These are phyloP conservation scores for Pseudomyrmex gracilis DNA, from an alignment of 1,140 invertebrate species.

Conservation along the genomic window DNA sequence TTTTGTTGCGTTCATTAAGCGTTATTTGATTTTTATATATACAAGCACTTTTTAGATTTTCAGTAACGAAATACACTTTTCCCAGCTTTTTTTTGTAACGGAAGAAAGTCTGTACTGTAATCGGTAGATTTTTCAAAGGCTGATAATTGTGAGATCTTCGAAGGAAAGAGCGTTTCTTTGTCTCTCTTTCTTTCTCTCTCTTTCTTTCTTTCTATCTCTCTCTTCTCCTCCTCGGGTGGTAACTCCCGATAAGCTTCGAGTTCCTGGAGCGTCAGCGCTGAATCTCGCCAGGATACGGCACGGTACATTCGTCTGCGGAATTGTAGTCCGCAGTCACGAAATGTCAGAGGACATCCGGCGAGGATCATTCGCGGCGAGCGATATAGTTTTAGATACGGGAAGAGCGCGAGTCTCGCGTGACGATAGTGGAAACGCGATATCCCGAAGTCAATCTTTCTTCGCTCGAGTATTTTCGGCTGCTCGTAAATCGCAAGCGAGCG, in stretches of 20 bases:
- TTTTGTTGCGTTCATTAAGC: not conserved
- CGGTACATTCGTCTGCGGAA: slow-evolving; percentile 11
- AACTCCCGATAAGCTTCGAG: slow-evolving; percentile 1
- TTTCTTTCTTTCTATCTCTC: too few relatives aligned
- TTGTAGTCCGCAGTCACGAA: slow-evolving; percentile 75
- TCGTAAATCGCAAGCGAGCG: slow-evolving; percentile 52
- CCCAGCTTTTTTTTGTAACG: not conserved
- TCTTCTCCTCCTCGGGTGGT: too few relatives aligned
- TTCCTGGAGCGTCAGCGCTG: slow-evolving; percentile 31
- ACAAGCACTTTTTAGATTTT: not conserved
- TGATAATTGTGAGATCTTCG: not conserved
- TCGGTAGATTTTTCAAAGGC: not conserved
- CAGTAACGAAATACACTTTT: not conserved
- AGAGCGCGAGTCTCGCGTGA: slow-evolving; percentile 67
- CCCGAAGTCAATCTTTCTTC: slow-evolving; percentile 41
- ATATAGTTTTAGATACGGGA: slow-evolving; percentile 58
- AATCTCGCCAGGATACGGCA: not conserved
- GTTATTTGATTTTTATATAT: not conserved
- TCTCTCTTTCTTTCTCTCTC: too few relatives aligned
- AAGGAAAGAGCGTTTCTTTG: slow-evolving; percentile 31
- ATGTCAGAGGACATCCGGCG: slow-evolving; percentile 69
- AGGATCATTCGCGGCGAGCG: slow-evolving; percentile 41
- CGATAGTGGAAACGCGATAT: slow-evolving; percentile 49
- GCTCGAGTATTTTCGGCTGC: slow-evolving; percentile 48
- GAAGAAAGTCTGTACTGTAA: not conserved